phyloP scores from a whole-genome alignment of 2,113 vertebrate species.

The Labrus mixtus region DNA sequence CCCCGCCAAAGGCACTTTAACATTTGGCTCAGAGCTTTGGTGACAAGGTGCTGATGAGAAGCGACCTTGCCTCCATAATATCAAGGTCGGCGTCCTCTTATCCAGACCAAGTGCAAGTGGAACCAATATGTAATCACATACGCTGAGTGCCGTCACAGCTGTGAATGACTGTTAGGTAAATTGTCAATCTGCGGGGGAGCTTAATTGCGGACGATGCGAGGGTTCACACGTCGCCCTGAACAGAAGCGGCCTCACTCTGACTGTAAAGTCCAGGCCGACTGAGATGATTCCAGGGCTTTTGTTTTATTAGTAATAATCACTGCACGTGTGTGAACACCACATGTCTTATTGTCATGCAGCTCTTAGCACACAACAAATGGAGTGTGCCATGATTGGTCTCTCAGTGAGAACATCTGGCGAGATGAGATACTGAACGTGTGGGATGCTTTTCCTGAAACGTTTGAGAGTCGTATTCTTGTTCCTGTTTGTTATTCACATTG shows the following conservation, averaged over 20 bases:
- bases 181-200: not conserved
- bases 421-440: slow-evolving; percentile 29
- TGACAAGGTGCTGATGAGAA: slow-evolving; percentile 69
- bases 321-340: slow-evolving; percentile 28
- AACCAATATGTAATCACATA: slow-evolving; percentile 5
- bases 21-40: slow-evolving; percentile 51
- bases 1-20: slow-evolving; percentile 58
- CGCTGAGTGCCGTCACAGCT: not conserved
- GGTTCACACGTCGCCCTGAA: not conserved
- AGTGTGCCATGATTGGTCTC: slow-evolving; percentile 15
- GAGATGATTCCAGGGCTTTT: slow-evolving; percentile 35
- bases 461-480: slow-evolving; percentile 38
- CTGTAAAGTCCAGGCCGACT: slow-evolving; percentile 18
- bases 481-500: slow-evolving; percentile 56
- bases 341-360: slow-evolving; percentile 35
- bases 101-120: slow-evolving; percentile 17
- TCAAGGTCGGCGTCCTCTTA: slow-evolving; percentile 56
- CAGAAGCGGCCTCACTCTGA: slow-evolving; percentile 1
- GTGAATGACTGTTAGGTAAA: not conserved
- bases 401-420: slow-evolving; percentile 19
- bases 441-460: slow-evolving; percentile 37
- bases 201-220: not conserved
- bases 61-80: slow-evolving; percentile 50
- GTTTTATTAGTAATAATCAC: slow-evolving; percentile 23
- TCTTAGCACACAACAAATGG: slow-evolving; percentile 35